Percentiles rank a stretch among this genome's conserved stretches.
phyloP scores from a whole-genome alignment of 92 coral and sea anemone species.

The Palythoa heliodiscus region DNA sequence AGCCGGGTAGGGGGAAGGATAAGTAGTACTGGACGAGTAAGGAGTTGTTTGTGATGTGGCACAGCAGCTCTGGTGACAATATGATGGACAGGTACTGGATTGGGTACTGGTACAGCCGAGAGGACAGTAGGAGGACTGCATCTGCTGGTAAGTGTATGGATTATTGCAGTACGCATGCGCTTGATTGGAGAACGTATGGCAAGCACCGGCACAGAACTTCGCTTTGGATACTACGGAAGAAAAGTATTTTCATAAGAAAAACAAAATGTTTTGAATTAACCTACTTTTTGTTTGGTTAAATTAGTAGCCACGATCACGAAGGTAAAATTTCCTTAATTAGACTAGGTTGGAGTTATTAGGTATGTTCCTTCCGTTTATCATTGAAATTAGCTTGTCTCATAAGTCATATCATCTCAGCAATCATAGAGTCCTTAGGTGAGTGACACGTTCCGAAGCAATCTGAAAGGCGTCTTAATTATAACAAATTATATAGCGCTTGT shows the following conservation, averaged over 20 bases:
- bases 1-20: constrained; percentile 19
- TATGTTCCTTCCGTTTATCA: no score
- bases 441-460: no score
- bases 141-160: constrained; percentile 16
- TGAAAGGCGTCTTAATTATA: no score
- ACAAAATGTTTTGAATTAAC: no score
- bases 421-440: no score
- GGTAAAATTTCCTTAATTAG: no score
- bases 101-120: constrained; percentile 9
- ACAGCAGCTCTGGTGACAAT: constrained; percentile 43
- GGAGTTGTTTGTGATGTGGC: constrained; percentile 13
- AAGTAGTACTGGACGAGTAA: constrained; percentile 6
- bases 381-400: no score
- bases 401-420: not conserved
- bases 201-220: constrained; percentile 36
- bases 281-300: no score
- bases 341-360: no score
- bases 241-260: not conserved
- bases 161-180: constrained; percentile 45
- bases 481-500: not conserved
- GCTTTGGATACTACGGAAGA: constrained; percentile 8
- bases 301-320: no score
- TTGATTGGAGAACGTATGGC: constrained; percentile 16
- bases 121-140: constrained; percentile 34
- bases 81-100: constrained; percentile 7